Conservation (phyloP, 1,140 invertebrate species). For the Drosophila eugracilis region DNA sequence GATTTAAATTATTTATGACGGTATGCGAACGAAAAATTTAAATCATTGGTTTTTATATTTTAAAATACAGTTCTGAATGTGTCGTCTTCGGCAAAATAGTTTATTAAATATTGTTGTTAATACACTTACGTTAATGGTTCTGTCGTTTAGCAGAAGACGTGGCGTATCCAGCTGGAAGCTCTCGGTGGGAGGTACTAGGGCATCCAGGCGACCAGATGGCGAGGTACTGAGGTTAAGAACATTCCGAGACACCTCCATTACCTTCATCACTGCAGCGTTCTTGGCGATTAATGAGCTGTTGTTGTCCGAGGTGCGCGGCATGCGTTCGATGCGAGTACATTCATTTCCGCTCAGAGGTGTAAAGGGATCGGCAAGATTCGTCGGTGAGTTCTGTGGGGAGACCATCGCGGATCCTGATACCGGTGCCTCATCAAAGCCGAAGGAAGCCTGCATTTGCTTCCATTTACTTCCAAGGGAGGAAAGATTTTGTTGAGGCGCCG, state of each 20-base stretch:
- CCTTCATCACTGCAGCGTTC: conserved; percentile 65
- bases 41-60: too few relatives aligned
- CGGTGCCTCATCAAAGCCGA: conserved; percentile 54
- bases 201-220: conserved; percentile 76
- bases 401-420: neutral
- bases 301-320: conserved; percentile 26
- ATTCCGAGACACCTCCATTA: conserved; percentile 68
- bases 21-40: too few relatives aligned
- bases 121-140: conserved; percentile 45
- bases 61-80: too few relatives aligned
- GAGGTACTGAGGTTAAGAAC: conserved; percentile 77
- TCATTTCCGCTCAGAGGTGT: conserved; percentile 61
- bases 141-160: conserved; percentile 56
- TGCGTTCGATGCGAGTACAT: conserved; percentile 62
- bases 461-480: conserved; percentile 66
- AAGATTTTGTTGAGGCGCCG: conserved; percentile 34
- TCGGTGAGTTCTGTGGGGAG: conserved; percentile 29
- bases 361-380: conserved; percentile 17
- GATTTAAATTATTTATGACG: too few relatives aligned
- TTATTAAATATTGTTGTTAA: neutral
- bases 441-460: conserved; percentile 71
- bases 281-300: conserved; percentile 52
- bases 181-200: conserved; percentile 52
- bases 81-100: neutral
- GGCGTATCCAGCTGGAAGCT: conserved; percentile 21